Evolutionary conservation across 2,113 vertebrate species (phyloP).

Genomic region (Ovibos moschatus): DNA sequence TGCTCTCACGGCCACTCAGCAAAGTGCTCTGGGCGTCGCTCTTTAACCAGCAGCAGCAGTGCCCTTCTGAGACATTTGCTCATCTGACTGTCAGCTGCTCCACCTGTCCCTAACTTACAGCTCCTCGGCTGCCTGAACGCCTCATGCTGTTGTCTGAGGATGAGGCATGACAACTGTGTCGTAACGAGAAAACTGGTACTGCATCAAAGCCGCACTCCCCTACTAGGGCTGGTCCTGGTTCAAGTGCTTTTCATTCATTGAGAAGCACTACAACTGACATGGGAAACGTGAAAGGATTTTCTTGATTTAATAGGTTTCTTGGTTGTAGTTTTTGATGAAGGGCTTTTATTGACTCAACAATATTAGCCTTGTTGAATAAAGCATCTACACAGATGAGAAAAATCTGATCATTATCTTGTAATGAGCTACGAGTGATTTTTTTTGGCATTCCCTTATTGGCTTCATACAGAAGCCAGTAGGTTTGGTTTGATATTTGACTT

Average conservation of each 20-base stretch:
- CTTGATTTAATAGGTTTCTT: neutral
- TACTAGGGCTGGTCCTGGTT: neutral
- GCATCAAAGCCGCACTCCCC: neutral
- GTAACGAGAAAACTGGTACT: neutral
- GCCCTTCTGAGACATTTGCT: neutral
- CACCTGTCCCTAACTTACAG: neutral
- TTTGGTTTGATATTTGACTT: neutral
- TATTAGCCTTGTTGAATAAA: neutral
- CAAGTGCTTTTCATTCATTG: neutral
- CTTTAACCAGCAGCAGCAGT: neutral
- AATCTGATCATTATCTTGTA: neutral
- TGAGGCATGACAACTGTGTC: neutral
- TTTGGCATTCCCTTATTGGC: neutral
- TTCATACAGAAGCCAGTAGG: neutral
- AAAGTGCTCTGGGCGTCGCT: neutral
- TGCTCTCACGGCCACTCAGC: neutral
- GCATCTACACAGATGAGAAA: neutral
- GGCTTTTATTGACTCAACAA: neutral
- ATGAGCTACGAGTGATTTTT: neutral
- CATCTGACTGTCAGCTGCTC: neutral
- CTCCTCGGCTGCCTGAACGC: rapidly evolving
- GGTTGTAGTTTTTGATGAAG: conserved; percentile 1
- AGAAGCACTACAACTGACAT: neutral
- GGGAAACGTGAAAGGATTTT: neutral
- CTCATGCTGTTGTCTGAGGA: neutral